Evolutionary conservation across 2,113 vertebrate genomes (phyloP), one percentile per base, ranked within the genome.

Genomic region (Pyxicephalus adspersus): DNA sequence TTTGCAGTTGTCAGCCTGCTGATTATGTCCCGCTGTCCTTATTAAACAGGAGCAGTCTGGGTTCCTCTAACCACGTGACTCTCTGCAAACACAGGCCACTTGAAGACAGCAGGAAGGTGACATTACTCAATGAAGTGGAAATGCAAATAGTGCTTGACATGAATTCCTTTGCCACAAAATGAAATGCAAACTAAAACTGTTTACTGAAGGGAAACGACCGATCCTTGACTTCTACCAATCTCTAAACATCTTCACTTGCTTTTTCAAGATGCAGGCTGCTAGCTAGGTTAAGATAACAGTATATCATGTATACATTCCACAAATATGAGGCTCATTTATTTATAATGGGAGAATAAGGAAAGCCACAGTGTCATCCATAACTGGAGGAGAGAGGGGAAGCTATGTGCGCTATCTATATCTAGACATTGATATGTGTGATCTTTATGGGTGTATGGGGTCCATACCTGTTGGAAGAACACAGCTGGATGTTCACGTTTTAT

Each of bases 81-180:
- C 61, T 65, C 75, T 54, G 60, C 75, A 77, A 65, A 77, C 75
- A 65, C 50, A 3, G 45, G 75, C 23, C 61, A 64, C 61, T 76
- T 76, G 22, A 38, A 76, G 50, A 45, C 54, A 65, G 65, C 51
- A 22, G 60, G 61, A 77, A 52, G 61, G 60, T 22, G 13, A 13
- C 75, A 31, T 55, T 64, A 77, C 60, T 64, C 65, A 65, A 77
- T 65, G 61, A 77, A 31, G 25, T 77, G 60, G 73, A 51, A 76
- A 61, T 50, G 58, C 58, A 76, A 76, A 76, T 76, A 76, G 22
- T 61, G 25, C 61, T 65, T 54, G 75, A 65, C 75, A 34, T 64
- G 60, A 77, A 52, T 77, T 64, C 64, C 31, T 26, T 5, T 7
- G 61, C 61, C 22, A 50, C 61, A 65, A 54, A 65, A 74, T 74